Conservation (phyloP, 2,797 vertebrate species). For the Anolis apletophallus region DNA sequence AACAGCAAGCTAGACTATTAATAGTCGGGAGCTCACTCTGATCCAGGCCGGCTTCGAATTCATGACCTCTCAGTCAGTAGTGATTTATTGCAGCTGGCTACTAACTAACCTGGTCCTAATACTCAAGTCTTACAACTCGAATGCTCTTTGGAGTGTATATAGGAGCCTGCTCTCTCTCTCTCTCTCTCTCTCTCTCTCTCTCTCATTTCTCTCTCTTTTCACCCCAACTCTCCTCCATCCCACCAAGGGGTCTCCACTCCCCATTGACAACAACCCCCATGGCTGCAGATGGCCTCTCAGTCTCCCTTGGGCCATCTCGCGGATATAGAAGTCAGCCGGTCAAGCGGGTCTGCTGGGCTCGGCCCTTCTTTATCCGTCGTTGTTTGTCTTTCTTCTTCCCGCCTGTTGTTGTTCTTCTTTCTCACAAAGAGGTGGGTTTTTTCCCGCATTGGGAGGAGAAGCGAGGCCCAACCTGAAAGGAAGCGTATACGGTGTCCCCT, state of each 20-base stretch:
- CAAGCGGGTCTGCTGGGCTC: constrained; percentile 64
- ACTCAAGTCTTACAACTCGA: constrained; percentile 6
- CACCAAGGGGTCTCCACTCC: constrained; percentile 58
- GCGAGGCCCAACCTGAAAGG: background rate
- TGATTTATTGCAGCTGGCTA: too few relatives aligned
- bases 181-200: constrained; percentile 44
- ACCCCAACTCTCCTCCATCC: constrained; percentile 51
- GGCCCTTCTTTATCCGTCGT: constrained; percentile 64
- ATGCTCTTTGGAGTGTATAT: constrained; percentile 56
- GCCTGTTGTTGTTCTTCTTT: background rate
- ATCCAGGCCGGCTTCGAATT: too few relatives aligned
- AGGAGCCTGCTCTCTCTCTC: constrained; percentile 37
- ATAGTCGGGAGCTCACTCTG: too few relatives aligned
- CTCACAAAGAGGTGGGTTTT: constrained; percentile 43
- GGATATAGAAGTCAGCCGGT: constrained; percentile 74
- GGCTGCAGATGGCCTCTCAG: constrained; percentile 56
- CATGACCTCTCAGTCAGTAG: too few relatives aligned
- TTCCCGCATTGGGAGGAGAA: constrained; percentile 59
- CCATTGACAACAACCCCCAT: constrained; percentile 48
- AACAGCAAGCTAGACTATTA: too few relatives aligned
- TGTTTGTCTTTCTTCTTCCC: constrained; percentile 4
- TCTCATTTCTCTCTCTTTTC: constrained; percentile 29
- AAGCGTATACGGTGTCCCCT: background rate
- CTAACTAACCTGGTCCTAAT: too few relatives aligned
- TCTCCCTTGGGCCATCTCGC: constrained; percentile 42